Base-by-base conservation (phyloP, 2,888 invertebrate species). In the Tenthredo scrophulariae region DNA sequence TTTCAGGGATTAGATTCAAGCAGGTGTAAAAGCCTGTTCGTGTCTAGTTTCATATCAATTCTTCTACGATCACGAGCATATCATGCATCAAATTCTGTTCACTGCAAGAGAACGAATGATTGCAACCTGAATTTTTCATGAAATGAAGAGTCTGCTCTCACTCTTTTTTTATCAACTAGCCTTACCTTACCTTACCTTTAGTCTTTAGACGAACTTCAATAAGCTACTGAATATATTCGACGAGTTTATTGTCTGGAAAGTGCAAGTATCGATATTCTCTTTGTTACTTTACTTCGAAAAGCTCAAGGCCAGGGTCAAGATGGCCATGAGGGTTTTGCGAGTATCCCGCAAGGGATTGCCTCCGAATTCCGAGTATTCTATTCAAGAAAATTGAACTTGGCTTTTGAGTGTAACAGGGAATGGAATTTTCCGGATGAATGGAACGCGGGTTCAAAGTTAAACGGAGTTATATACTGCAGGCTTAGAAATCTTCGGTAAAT, bases 221-320 rank as follows among this genome's bases (percentile, higher is more conserved):
- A 67, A 67, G 67, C 33, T 33, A 67, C 29, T 67, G 67, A 67
- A 67, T 67, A 54, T 54, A 18, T 33, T 29, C 77, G 33, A 29
- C 15, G 15, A 50, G 46, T 77, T 54, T 54, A 77, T 40, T 77
- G 77, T 46, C 46, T 77, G 67, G 9, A 22, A 77, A 50, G 40
- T 22, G 40, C 40, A 50, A 77, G n/a, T 50, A 37, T 80, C 40
- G 80, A 62, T 40, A 62, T 58, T 62, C 80, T 80, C 62, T 62
- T 80, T 40, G 80, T 80, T 62, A 37, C 58, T n/a, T 80, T 22
- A 15, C 10, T 80, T 22, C 62, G 9, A 22, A 80, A 80, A 62
- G 33, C 22, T 22, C n/a, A 62, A 80, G 80, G 80, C 50, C 79
- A 58, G 58, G 79, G 79, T 62, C 58, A 80, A 58, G 62, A 80